Conservation (phyloP, 37 sponge, comb jelly and placozoan species). For the Agelas oroides region DNA sequence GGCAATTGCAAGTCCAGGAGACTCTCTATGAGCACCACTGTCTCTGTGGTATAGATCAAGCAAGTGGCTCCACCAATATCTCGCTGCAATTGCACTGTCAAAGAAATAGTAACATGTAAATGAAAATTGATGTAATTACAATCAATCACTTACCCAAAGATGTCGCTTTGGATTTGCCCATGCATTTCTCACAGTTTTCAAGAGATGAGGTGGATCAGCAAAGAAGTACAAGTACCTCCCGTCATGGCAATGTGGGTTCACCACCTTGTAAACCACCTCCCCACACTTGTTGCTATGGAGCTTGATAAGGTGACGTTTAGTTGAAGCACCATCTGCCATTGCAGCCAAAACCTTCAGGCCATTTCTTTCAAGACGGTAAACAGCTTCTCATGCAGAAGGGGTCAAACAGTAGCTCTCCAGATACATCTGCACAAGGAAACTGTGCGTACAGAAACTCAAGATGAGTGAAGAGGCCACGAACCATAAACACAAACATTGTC, state of each 20-base stretch:
- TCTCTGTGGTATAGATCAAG: slow-evolving; percentile 4
- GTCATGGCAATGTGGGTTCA: background rate
- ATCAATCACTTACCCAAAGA: background rate
- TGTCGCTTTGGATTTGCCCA: background rate
- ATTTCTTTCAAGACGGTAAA: slow-evolving; percentile 27
- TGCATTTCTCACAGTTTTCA: no score
- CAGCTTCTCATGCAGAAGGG: slow-evolving; percentile 38
- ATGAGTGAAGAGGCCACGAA: slow-evolving; percentile 31
- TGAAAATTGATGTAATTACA: no score
- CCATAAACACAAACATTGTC: slow-evolving; percentile 39
- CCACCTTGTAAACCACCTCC: no score
- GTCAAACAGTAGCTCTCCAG: background rate
- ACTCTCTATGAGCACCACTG: background rate
- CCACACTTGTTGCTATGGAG: background rate
- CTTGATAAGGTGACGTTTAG: background rate
- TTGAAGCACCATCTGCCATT: no score
- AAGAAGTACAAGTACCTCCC: slow-evolving; percentile 2
- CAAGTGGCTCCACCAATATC: slow-evolving; percentile 32
- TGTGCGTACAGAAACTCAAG: slow-evolving; percentile 37
- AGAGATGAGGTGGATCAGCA: slow-evolving; percentile 2
- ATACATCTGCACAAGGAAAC: slow-evolving; percentile 5
- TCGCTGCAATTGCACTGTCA: slow-evolving; percentile 11
- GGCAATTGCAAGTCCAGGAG: background rate
- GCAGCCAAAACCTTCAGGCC: no score
- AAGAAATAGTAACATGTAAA: background rate